Conservation (phyloP, 2,888 invertebrate genomes). For the Atrina japonica region DNA sequence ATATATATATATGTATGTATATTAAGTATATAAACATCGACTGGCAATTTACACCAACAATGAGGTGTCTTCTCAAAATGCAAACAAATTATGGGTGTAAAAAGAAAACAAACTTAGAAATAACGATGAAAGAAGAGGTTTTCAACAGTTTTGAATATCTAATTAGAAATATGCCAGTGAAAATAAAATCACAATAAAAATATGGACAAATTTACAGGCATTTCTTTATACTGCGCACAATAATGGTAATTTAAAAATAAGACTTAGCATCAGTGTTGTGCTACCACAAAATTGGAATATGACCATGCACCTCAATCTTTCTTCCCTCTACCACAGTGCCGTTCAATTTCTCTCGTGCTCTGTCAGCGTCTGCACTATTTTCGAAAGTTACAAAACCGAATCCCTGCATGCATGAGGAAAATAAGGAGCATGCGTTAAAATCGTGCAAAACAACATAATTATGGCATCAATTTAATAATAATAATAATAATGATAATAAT, state of each 20-base stretch:
- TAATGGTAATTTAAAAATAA: slow-evolving; percentile 57
- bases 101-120: not conserved
- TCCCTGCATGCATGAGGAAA: slow-evolving; percentile 95
- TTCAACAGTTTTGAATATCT: slow-evolving; percentile 9
- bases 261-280: slow-evolving; percentile 74
- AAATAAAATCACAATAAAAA: slow-evolving; percentile 11
- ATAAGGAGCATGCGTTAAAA: slow-evolving; percentile 84
- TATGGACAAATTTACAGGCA: slow-evolving; percentile 50
- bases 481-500: slow-evolving; percentile 22
- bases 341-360: slow-evolving; percentile 99
- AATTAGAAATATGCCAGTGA: slow-evolving; percentile 4
- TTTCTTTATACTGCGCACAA: slow-evolving; percentile 78
- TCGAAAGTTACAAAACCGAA: slow-evolving; percentile 99
- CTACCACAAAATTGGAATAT: slow-evolving; percentile 77
- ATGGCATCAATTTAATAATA: slow-evolving; percentile 48
- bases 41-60: too few species aligned
- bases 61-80: too few species aligned
- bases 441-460: slow-evolving; percentile 76
- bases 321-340: slow-evolving; percentile 99
- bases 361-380: slow-evolving; percentile 99
- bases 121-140: slow-evolving; percentile 19
- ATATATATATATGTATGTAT: too few species aligned
- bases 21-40: too few species aligned
- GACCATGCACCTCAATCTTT: slow-evolving; percentile 96
- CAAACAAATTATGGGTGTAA: too few species aligned